Conservation (phyloP, 2,797 vertebrate genomes). For the Anableps anableps region DNA sequence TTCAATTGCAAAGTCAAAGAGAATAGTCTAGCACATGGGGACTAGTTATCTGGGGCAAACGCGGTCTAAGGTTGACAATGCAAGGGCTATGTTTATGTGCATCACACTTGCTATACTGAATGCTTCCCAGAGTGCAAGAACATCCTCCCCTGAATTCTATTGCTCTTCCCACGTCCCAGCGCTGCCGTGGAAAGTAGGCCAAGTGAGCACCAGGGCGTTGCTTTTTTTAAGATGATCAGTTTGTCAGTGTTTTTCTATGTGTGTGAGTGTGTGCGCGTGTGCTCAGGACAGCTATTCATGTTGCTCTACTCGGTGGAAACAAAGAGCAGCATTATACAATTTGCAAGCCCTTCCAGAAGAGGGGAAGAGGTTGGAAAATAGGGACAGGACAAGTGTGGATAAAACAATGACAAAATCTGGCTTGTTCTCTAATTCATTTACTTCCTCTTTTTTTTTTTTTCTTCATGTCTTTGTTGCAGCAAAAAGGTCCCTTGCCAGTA, state of each 20-base stretch:
- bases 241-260: constrained; percentile 71
- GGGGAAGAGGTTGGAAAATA: constrained; percentile 73
- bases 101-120: constrained; percentile 77
- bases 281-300: constrained; percentile 73
- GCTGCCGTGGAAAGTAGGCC: constrained; percentile 83
- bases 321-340: constrained; percentile 82
- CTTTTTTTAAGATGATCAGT: constrained; percentile 83
- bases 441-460: constrained; percentile 72
- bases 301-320: constrained; percentile 78
- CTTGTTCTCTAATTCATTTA: constrained; percentile 79
- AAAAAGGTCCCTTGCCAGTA: constrained; percentile 78
- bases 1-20: constrained; percentile 83
- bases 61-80: constrained; percentile 81
- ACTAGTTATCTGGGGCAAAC: constrained; percentile 82
- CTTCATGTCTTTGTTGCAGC: constrained; percentile 77
- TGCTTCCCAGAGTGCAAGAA: constrained; percentile 79
- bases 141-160: constrained; percentile 81
- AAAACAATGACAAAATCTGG: constrained; percentile 78
- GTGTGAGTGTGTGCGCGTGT: constrained; percentile 43
- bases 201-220: constrained; percentile 83
- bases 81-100: constrained; percentile 81
- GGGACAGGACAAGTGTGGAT: constrained; percentile 76
- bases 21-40: constrained; percentile 75
- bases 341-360: constrained; percentile 76
- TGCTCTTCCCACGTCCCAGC: constrained; percentile 81